Evolutionary conservation across 2,888 invertebrate species (phyloP), one percentile per base, ranked within the genome.

Genomic region (Camptogramma bilineatum): DNA sequence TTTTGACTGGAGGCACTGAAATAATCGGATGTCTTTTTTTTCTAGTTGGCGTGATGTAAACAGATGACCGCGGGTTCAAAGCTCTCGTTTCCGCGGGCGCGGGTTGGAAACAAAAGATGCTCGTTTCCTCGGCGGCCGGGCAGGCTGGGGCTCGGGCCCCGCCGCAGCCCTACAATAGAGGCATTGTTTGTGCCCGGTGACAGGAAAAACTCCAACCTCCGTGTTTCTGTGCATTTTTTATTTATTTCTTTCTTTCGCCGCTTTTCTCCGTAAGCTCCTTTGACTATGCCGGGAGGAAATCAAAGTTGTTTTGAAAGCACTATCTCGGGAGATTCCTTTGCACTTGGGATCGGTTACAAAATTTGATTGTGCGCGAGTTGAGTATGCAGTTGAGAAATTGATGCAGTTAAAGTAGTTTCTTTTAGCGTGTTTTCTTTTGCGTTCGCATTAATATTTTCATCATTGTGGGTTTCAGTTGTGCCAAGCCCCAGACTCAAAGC

Each of bases 121-220:
- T 92, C 92, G 91, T 92, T 92, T 91, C 91, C 92, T 88, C 83
- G 72, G 78, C 82, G 78, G 84, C 83, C 75, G 80, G 77, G 78
- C 74, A 76, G 80, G 82, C 73, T 71, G 73, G 75, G 74, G 70
- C 68, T 70, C 68, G 73, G 74, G 75, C 65, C 71, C 55, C 63
- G 76, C 74, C 77, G 74, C 74, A 76, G 76, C 73, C 76, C 81
- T 82, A 93, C 91, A 91, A 91, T 91, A 77, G 88, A 84, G 82
- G 84, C 87, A 92, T 93, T 93, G 93, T 93, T 92, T 92, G 90
- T 91, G 87, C 88, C 88, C 91, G 91, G 91, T 91, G 92, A 91
- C 92, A 91, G 92, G 92, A 92, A 92, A 93, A 93, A 91, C 93
- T 91, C 90, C 91, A 86, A 92, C 92, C 92, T 90, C 92, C 88